Conservation (phyloP, 2,888 invertebrate genomes). For the Heteromurus nitidus region DNA sequence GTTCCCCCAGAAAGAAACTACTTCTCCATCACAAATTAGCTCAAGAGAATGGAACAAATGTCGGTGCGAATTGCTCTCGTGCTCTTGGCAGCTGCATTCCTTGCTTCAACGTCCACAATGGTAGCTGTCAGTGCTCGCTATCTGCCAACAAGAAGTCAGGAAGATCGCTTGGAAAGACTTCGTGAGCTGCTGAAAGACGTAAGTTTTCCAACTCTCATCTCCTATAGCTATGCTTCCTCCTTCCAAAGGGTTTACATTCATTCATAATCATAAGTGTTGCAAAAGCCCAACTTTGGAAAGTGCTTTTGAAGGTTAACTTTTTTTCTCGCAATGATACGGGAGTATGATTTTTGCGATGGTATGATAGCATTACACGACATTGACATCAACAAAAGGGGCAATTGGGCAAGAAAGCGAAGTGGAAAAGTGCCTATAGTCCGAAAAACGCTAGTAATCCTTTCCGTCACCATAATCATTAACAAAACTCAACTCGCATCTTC, state of each 20-base stretch:
- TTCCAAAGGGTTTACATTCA: neutral
- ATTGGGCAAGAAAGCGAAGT: too few species aligned
- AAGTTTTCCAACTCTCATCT: constrained; percentile 70
- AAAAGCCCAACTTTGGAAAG: neutral
- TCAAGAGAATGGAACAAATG: constrained; percentile 61
- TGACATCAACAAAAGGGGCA: too few species aligned
- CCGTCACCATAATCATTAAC: constrained; percentile 14
- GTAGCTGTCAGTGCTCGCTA: constrained; percentile 74
- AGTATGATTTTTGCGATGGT: constrained; percentile 4
- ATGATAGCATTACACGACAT: constrained; percentile 23
- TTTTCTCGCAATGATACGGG: neutral
- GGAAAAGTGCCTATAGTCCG: too few species aligned
- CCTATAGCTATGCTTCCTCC: neutral
- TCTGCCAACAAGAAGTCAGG: constrained; percentile 75
- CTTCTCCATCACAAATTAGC: neutral
- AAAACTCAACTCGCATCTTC: constrained; percentile 13
- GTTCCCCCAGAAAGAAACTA: neutral
- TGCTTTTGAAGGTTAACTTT: constrained; percentile 1
- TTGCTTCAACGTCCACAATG: constrained; percentile 67
- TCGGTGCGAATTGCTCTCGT: constrained; percentile 64
- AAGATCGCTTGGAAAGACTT: constrained; percentile 75
- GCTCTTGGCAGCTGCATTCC: constrained; percentile 65
- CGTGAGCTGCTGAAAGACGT: constrained; percentile 75
- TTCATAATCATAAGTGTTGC: too few species aligned
- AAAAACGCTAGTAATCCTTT: neutral